phyloP scores from a whole-genome alignment of 2,888 invertebrate genomes.

The Campoplex nolae region DNA sequence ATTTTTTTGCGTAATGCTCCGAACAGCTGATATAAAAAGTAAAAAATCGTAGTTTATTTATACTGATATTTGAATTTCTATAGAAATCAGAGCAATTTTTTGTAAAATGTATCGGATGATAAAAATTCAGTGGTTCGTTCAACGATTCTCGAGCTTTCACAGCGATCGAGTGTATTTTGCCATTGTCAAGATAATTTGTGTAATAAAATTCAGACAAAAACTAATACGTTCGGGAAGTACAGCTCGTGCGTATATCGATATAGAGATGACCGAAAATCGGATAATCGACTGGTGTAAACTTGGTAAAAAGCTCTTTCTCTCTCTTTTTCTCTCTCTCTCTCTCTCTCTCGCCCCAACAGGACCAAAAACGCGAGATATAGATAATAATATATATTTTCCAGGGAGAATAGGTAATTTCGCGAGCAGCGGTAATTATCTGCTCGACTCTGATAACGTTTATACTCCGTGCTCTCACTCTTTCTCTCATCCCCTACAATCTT shows the following conservation, averaged over 20 bases:
- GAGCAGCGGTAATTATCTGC: constrained; percentile 78
- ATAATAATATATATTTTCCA: constrained; percentile 56
- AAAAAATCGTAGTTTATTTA: not conserved
- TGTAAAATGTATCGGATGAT: too few relatives aligned
- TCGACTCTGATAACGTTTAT: constrained; percentile 70
- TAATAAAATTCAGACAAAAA: not conserved
- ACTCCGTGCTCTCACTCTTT: constrained; percentile 29
- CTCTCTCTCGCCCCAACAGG: not conserved
- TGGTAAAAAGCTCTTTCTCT: not conserved
- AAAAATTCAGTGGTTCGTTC: too few relatives aligned
- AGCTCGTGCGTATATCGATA: too few relatives aligned
- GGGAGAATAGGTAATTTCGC: constrained; percentile 79
- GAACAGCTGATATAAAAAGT: too few relatives aligned
- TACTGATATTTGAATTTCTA: not conserved
- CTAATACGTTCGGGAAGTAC: too few relatives aligned
- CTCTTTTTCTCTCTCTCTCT: not conserved
- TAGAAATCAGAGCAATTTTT: too few relatives aligned
- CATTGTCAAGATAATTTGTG: not conserved
- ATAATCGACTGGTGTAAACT: constrained; percentile 26
- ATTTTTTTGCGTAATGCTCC: too few relatives aligned
- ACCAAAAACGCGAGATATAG: constrained; percentile 41
- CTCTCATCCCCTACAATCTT: constrained; percentile 2
- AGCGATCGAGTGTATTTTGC: not conserved
- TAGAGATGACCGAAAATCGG: not conserved
- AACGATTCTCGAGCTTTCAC: too few relatives aligned